Percentiles rank a stretch among this genome's conserved stretches.
Evolutionary conservation across 1,140 invertebrate species (phyloP).

Genomic region (Papilio helenus): DNA sequence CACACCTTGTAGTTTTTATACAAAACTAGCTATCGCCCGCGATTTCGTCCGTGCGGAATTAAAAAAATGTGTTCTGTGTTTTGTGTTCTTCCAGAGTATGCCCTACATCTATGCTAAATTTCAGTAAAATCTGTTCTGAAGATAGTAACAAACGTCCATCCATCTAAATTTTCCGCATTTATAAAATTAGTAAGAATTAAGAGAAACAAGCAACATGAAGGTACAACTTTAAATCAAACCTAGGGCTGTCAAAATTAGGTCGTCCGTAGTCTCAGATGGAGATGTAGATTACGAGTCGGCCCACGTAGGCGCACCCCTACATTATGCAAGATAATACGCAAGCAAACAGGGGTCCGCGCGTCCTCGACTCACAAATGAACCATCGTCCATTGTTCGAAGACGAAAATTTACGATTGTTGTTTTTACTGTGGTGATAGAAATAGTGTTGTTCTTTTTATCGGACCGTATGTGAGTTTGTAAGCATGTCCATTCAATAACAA

Average conservation of each 20-base stretch:
- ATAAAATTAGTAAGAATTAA: not conserved
- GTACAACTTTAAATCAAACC: not conserved
- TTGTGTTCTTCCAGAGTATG: too few species aligned
- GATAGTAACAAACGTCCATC: too few species aligned
- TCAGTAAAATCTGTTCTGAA: too few species aligned
- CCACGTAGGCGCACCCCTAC: conserved; percentile 36
- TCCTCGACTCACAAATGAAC: not conserved
- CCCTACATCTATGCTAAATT: too few species aligned
- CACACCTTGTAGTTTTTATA: not conserved
- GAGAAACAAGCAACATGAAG: not conserved
- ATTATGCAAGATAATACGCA: conserved; percentile 54
- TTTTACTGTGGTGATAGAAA: not conserved
- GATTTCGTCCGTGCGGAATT: too few species aligned
- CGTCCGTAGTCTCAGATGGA: conserved; percentile 6
- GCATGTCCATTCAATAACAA: too few species aligned
- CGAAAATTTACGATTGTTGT: not conserved
- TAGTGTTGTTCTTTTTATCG: not conserved
- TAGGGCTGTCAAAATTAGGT: conserved; percentile 14
- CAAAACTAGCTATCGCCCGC: not conserved
- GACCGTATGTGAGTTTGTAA: not conserved
- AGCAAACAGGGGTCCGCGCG: conserved; percentile 53
- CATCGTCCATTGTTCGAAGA: conserved; percentile 2
- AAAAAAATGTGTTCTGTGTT: too few species aligned
- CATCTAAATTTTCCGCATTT: not conserved
- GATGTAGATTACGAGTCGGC: not conserved